Evolutionary conservation across 2,797 vertebrate species (phyloP).

Genomic region (Tadarida brasiliensis): DNA sequence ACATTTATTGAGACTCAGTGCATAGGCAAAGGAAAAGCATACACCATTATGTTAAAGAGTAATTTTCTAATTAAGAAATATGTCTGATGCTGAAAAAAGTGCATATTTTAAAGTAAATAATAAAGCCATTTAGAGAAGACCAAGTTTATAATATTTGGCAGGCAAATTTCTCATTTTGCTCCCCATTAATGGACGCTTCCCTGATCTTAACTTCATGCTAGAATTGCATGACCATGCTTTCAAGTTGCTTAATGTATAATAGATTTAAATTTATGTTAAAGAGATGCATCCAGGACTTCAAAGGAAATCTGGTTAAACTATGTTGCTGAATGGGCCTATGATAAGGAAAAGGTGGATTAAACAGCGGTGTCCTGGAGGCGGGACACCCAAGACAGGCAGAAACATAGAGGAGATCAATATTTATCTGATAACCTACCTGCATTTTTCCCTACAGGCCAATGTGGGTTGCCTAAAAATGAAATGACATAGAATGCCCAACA

Average conservation of each 20-base stretch:
- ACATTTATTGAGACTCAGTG: background rate
- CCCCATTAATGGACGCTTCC: background rate
- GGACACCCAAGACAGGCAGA: background rate
- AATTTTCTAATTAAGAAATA: background rate
- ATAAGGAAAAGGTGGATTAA: background rate
- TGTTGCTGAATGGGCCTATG: background rate
- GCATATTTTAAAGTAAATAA: background rate
- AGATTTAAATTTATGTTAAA: constrained; percentile 43
- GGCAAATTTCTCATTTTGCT: constrained; percentile 17
- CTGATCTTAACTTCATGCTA: background rate
- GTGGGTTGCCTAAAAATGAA: constrained; percentile 13
- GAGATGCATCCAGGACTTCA: background rate
- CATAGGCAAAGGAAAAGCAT: background rate
- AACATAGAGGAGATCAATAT: background rate
- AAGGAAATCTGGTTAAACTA: background rate
- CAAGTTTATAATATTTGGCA: background rate
- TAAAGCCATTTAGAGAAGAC: background rate
- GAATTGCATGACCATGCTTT: background rate
- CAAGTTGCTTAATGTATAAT: background rate
- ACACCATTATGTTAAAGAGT: background rate
- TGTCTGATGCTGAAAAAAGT: constrained; percentile 1
- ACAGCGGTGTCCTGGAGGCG: background rate
- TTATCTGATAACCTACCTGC: background rate
- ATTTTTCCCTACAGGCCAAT: background rate
- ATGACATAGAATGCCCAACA: background rate